Conservation (phyloP, 2,797 vertebrate genomes). For the Epinephelus malabaricus region DNA sequence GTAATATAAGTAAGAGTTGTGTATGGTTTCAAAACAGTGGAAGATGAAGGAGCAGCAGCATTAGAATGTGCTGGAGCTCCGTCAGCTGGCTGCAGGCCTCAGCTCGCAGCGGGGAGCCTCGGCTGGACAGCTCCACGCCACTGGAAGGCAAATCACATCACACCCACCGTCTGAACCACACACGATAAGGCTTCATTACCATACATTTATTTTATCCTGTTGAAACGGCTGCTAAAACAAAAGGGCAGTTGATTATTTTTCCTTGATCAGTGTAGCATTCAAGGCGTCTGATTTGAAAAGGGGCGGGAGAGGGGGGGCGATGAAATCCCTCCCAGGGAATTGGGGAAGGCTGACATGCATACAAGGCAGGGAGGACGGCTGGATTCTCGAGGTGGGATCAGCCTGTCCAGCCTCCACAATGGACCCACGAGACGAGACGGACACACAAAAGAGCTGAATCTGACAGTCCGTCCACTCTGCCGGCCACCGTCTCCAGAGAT, state of each 20-base stretch:
- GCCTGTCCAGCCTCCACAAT: slow-evolving; percentile 82
- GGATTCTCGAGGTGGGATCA: slow-evolving; percentile 67
- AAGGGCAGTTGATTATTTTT: slow-evolving; percentile 87
- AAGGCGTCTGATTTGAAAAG: slow-evolving; percentile 66
- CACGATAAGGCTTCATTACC: slow-evolving; percentile 89
- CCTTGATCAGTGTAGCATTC: slow-evolving; percentile 85
- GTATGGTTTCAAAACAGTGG: background rate
- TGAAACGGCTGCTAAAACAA: slow-evolving; percentile 82
- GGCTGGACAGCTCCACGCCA: slow-evolving; percentile 64
- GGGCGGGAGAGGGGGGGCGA: slow-evolving; percentile 43
- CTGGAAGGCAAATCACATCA: slow-evolving; percentile 80
- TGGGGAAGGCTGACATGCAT: slow-evolving; percentile 68
- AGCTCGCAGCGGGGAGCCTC: slow-evolving; percentile 50
- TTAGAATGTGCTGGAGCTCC: slow-evolving; percentile 73
- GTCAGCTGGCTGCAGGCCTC: slow-evolving; percentile 72
- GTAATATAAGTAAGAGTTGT: background rate
- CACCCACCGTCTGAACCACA: slow-evolving; percentile 80
- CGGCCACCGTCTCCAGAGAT: slow-evolving; percentile 72
- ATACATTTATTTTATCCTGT: slow-evolving; percentile 85
- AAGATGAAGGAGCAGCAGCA: slow-evolving; percentile 2
- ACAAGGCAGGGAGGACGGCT: slow-evolving; percentile 69
- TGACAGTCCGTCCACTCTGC: slow-evolving; percentile 75
- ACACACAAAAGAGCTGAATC: slow-evolving; percentile 77
- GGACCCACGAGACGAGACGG: slow-evolving; percentile 71
- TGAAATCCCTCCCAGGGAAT: slow-evolving; percentile 62